phyloP scores from a whole-genome alignment of 2,113 vertebrate genomes.

The Arizona elegans region DNA sequence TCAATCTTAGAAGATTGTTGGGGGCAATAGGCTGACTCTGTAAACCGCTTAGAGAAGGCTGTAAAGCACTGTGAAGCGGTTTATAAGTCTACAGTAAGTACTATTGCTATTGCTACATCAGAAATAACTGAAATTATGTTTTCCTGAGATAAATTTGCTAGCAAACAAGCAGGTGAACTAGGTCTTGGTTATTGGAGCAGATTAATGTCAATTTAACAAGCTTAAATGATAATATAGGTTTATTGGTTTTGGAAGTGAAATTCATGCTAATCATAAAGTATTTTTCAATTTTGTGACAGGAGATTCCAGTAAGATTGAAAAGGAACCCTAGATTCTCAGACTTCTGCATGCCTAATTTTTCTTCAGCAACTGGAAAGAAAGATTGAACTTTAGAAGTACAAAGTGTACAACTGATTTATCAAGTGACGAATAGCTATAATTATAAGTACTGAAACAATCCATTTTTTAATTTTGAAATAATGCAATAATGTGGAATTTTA shows the following conservation, averaged over 20 bases:
- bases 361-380: background rate
- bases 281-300: background rate
- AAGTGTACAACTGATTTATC: background rate
- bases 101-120: background rate
- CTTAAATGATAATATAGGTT: background rate
- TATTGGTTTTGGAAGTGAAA: background rate
- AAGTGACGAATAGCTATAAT: background rate
- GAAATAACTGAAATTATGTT: background rate
- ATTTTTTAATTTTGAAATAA: background rate
- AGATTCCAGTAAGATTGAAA: background rate
- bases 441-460: background rate
- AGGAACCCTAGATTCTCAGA: background rate
- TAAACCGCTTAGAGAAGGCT: no score
- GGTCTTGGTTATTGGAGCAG: background rate
- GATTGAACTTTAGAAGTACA: background rate
- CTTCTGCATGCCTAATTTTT: background rate
- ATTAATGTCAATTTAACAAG: background rate
- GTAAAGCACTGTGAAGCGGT: no score
- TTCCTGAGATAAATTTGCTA: background rate
- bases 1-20: background rate
- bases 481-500: background rate
- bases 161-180: background rate
- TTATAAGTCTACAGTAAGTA: no score
- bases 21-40: no score
- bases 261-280: background rate